These are phyloP conservation scores for Prosapia bicincta DNA, from an alignment of 2,888 invertebrate species.

Conservation along the genomic window DNA sequence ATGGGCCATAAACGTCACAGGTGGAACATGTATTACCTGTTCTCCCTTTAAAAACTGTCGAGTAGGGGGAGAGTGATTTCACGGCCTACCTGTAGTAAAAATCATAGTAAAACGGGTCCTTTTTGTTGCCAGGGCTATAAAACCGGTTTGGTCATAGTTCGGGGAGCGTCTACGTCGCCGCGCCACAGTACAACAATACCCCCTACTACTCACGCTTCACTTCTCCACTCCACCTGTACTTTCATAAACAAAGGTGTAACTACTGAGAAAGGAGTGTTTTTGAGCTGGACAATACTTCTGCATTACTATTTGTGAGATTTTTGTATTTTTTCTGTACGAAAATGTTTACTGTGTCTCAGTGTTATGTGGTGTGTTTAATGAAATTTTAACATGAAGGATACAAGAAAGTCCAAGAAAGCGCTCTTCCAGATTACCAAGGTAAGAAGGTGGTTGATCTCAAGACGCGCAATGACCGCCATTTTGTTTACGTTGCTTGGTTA, in stretches of 20 bases:
- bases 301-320: neutral
- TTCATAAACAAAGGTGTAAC: conserved; percentile 29
- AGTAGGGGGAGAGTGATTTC: conserved; percentile 14
- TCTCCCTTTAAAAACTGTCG: conserved; percentile 10
- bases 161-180: neutral
- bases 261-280: neutral
- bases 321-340: conserved; percentile 6
- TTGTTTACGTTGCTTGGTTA: neutral
- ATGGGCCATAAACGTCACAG: neutral
- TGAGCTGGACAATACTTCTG: neutral
- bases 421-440: conserved; percentile 76
- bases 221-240: conserved; percentile 9
- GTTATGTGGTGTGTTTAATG: conserved; percentile 42
- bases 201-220: conserved; percentile 25
- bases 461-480: neutral
- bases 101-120: conserved; percentile 31
- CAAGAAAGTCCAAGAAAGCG: conserved; percentile 47
- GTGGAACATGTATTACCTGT: neutral
- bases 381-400: conserved; percentile 53
- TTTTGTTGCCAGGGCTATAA: neutral
- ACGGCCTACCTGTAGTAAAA: conserved; percentile 27
- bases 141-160: neutral
- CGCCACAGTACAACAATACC: conserved; percentile 4
- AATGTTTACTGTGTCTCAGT: conserved; percentile 11
- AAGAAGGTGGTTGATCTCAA: conserved; percentile 14